A percentile compares a stretch with the other conserved stretches of the same genome.
phyloP scores from a whole-genome alignment of 2,888 invertebrate species.

The Oscheius sp. region DNA sequence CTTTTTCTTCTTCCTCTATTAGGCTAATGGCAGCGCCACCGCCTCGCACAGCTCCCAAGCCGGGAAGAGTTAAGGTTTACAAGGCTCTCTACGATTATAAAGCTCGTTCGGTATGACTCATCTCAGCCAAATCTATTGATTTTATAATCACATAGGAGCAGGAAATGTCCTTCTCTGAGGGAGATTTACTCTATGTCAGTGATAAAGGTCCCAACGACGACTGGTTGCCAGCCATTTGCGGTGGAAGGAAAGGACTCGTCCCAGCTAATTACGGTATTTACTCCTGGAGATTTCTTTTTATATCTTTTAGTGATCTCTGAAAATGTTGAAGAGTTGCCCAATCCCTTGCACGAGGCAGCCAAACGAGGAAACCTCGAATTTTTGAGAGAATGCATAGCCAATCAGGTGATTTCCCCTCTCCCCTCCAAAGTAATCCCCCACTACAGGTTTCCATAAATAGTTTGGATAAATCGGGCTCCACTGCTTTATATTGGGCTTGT shows the following conservation, averaged over 20 bases:
- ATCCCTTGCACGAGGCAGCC: slow-evolving; percentile 78
- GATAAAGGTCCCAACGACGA: slow-evolving; percentile 59
- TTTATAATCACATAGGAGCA: slow-evolving; percentile 65
- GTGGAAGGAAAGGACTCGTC: slow-evolving; percentile 55
- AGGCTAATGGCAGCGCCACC: slow-evolving; percentile 21
- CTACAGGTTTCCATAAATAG: slow-evolving; percentile 76
- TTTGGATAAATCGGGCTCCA: slow-evolving; percentile 77
- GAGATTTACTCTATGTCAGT: slow-evolving; percentile 73
- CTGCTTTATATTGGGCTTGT: slow-evolving; percentile 79
- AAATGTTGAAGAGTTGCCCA: slow-evolving; percentile 74
- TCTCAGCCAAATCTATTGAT: background rate
- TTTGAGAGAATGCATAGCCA: slow-evolving; percentile 76
- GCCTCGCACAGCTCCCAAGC: slow-evolving; percentile 62
- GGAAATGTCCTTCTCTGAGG: slow-evolving; percentile 78
- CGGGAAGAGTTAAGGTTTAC: slow-evolving; percentile 65
- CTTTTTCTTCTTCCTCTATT: background rate
- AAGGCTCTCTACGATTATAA: slow-evolving; percentile 58
- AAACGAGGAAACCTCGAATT: slow-evolving; percentile 77
- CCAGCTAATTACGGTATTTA: slow-evolving; percentile 55
- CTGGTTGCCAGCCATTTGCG: slow-evolving; percentile 56
- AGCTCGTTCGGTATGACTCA: slow-evolving; percentile 47
- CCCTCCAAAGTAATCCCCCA: background rate
- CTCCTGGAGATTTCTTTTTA: background rate
- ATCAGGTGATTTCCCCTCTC: slow-evolving; percentile 72
- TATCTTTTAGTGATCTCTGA: slow-evolving; percentile 56